Evolutionary conservation across 2,113 vertebrate genomes (phyloP).

Genomic region (Amia ocellicauda): DNA sequence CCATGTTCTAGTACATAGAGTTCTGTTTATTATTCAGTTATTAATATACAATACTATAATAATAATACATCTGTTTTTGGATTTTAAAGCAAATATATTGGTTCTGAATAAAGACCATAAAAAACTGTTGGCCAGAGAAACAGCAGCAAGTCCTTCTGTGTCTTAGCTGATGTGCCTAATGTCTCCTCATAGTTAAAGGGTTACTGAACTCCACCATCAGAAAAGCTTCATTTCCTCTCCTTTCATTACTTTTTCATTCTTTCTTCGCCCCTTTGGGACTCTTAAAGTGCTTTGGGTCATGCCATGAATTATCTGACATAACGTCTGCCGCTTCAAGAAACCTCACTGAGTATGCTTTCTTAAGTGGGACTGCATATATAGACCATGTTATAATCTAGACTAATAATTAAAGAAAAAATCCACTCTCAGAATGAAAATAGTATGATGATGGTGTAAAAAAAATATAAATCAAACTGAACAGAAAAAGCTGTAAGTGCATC

Average conservation of each 20-base stretch:
- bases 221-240: too few species aligned
- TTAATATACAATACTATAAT: neutral
- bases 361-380: neutral
- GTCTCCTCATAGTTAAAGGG: conserved; percentile 22
- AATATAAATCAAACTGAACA: too few species aligned
- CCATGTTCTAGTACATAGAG: neutral
- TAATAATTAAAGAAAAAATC: neutral
- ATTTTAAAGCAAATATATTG: conserved; percentile 25
- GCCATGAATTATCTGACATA: neutral
- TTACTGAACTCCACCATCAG: too few species aligned
- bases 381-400: neutral
- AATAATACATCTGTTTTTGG: conserved; percentile 6
- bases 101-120: conserved; percentile 19
- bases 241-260: neutral
- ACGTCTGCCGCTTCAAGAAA: neutral
- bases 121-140: conserved; percentile 33
- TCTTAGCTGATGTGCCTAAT: conserved; percentile 60
- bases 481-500: too few species aligned
- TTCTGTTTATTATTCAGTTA: conserved; percentile 15
- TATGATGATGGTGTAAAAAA: neutral
- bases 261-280: neutral
- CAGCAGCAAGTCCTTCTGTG: conserved; percentile 39
- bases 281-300: neutral
- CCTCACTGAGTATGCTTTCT: neutral
- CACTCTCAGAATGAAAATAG: neutral